Base-by-base conservation (phyloP, 30 jellyfish, hydroid and myxozoan species). In the Aurelia coerulea region DNA sequence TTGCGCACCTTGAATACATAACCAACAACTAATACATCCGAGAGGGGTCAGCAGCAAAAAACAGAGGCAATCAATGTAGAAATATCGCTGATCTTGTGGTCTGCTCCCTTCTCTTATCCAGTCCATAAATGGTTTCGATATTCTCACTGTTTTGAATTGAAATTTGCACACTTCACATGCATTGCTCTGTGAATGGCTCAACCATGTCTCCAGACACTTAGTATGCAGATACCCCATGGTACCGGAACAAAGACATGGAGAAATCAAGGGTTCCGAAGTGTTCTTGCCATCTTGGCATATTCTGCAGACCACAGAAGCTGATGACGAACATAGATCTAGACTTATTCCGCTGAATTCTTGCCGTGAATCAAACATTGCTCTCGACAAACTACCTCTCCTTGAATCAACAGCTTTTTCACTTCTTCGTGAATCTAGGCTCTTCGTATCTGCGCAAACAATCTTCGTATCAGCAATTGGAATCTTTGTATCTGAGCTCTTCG, bases 161-260 rank as follows among this genome's bases (percentile, higher is more conserved):
- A 68, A 87, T 32, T 86, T 69, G 91, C 98, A 92, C 15, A 92
- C 84, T 72, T 92, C 98, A 68, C 98, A 92, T 46, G 51, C 52
- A 77, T 86, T 92, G 42, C 98, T 86, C 16, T 91, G 91, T 23
- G 98, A 81, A 31, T 87, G 96, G 19, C 93, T 80, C 54, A 92
- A 73, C 98, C 98, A 92, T 76, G 60, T 80, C 81, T 92, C 98
- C n/a, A 92, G 88, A 81, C 98, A 92, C 51, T 60, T 72, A 34
- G 80, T 62, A 72, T 92, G 98, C 33, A 92, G 29, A 8, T 68
- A 77, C 12, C 96, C 98, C 96, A 92, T 92, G 52, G 95, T 92
- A 12, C 98, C 98, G 52, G 94, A 13, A 65, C 98, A 92, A 23
- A 34, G 54, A 73, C 98, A 92, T 8, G 98, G 98, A 17, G 96